phyloP scores from a whole-genome alignment of 1,140 invertebrate species.

The Camponotus vicinus region DNA sequence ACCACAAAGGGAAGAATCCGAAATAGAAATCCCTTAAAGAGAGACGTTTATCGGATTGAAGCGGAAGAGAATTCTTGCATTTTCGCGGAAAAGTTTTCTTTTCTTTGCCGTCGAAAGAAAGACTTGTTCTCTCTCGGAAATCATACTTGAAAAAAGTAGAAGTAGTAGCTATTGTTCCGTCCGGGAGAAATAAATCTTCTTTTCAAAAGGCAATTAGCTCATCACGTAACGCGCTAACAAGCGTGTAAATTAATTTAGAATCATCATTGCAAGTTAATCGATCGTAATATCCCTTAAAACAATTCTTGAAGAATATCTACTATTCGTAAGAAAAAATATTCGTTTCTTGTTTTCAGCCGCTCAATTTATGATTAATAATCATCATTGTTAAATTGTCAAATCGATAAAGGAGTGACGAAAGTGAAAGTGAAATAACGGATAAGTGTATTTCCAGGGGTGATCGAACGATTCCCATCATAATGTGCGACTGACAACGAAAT shows the following conservation, averaged over 20 bases:
- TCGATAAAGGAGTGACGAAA: neutral
- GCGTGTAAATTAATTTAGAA: conserved; percentile 8
- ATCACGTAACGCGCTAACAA: conserved; percentile 6
- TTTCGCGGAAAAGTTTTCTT: conserved; percentile 42
- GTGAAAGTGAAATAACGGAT: conserved; percentile 31
- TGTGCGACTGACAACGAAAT: conserved; percentile 29
- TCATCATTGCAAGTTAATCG: conserved; percentile 20
- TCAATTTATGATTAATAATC: neutral
- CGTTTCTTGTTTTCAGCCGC: neutral
- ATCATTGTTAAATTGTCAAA: neutral
- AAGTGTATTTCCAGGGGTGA: neutral
- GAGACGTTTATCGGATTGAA: conserved; percentile 54
- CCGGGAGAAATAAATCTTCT: neutral
- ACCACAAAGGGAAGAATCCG: conserved; percentile 34
- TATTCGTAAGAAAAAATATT: neutral
- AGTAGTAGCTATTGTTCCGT: conserved; percentile 27
- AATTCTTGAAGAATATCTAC: neutral
- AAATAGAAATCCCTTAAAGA: conserved; percentile 62
- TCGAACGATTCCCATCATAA: conserved; percentile 17
- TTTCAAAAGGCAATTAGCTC: conserved; percentile 34
- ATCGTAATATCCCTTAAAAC: neutral
- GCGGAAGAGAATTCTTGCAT: conserved; percentile 43
- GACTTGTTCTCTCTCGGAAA: conserved; percentile 22
- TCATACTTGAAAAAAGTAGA: conserved; percentile 16
- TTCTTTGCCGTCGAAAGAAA: conserved; percentile 23